Base-by-base conservation (phyloP, 2,797 vertebrate species). In the Babyrousa celebensis region DNA sequence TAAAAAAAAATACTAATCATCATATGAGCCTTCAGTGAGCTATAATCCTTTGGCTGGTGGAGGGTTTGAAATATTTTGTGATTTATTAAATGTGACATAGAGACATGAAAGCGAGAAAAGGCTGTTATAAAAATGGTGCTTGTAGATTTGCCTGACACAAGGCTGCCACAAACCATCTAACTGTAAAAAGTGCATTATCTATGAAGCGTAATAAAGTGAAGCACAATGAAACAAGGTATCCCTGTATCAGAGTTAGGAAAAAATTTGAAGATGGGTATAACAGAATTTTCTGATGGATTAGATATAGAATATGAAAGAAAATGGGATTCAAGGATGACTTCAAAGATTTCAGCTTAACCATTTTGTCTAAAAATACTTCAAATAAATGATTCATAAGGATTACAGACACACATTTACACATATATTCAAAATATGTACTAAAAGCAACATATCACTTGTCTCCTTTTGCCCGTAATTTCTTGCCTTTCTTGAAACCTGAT, bases 281-380 rank as follows among this genome's bases (percentile, higher is more conserved):
- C 0, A 70, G 15, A 43, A 60, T 52, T 84, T 58, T 95, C 54
- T 52, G 29, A 10, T 25, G 18, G 3, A 58, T 48, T 80, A 12
- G 40, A 2, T 20, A 48, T 15, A 36, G 0, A 79, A 12, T 65
- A 3, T 74, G 52, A 88, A 94, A 87, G 20, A 43, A 27, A 75
- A 68, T 12, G 1, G 6, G 3, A 43, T 79, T 62, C 25, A 84
- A 54, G 12, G 12, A 67, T 16, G 10, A 60, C 62, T 88, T 84
- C 23, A 52, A 74, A 85, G 2, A 83, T 43, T 68, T 60, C 43
- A 32, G 48, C 23, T 93, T 12, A 78, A 40, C 60, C 0, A 58
- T 63, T 93, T 82, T 87, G 0, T 43, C 2, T 9, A 95, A 95
- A 95, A 82, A 79, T 68, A 72, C 27, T 91, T 65, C 12, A 89